Evolutionary conservation across 2,888 invertebrate genomes (phyloP).

Genomic region (Zygaena filipendulae): DNA sequence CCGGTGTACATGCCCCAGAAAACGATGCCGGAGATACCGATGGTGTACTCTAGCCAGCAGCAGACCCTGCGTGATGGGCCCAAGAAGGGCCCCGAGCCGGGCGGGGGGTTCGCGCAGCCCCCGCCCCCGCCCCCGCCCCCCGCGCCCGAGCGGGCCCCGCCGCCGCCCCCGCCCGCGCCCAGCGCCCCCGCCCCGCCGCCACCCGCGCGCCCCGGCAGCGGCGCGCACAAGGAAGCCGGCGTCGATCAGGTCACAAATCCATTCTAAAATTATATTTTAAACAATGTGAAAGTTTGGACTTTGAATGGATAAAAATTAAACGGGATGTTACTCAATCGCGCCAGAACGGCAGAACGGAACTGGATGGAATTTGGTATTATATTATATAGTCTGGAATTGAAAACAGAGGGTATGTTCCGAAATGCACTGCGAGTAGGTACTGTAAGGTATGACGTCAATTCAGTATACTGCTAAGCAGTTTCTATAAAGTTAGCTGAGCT

Average conservation of each 20-base stretch:
- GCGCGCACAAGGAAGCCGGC: slow-evolving; percentile 6
- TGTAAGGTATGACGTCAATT: no score
- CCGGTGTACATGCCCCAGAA: slow-evolving; percentile 35
- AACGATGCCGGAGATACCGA: slow-evolving; percentile 48
- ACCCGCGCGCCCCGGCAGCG: slow-evolving; percentile 17
- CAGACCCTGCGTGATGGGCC: slow-evolving; percentile 44
- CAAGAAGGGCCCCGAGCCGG: slow-evolving; percentile 30
- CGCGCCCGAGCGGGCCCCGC: slow-evolving; percentile 14
- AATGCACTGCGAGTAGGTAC: no score
- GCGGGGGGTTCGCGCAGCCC: slow-evolving; percentile 26
- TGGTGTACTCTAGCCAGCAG: slow-evolving; percentile 35
- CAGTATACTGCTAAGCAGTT: no score
- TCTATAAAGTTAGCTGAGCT: no score
- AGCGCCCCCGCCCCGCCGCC: slow-evolving; percentile 13
- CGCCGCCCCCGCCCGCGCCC: slow-evolving; percentile 12
- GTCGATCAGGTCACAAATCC: neutral
- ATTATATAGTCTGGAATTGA: no score
- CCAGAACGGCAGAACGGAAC: no score
- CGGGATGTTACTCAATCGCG: no score
- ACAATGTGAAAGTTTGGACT: no score
- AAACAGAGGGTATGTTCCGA: no score
- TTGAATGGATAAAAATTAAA: no score
- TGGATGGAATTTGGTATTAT: no score
- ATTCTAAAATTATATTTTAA: neutral
- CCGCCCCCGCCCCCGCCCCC: slow-evolving; percentile 10